phyloP scores from a whole-genome alignment of 2,113 vertebrate genomes.

The Cyphomyrus plagiostoma region DNA sequence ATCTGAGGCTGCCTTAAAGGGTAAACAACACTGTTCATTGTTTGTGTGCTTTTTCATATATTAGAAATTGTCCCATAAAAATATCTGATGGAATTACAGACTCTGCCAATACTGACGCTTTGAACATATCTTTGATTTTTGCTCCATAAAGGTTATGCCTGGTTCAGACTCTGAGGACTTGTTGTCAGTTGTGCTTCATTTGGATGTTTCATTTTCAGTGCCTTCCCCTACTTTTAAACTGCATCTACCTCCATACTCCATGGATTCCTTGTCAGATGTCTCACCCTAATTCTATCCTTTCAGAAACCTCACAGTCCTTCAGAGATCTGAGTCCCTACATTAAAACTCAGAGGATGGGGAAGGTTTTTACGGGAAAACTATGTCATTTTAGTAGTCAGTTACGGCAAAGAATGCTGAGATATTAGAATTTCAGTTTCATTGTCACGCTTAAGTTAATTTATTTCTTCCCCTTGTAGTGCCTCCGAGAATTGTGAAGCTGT shows the following conservation, averaged over 20 bases:
- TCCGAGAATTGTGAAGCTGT: slow-evolving; percentile 65
- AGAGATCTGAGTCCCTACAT: background rate
- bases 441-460: background rate
- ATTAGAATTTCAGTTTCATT: background rate
- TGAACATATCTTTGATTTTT: background rate
- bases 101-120: background rate
- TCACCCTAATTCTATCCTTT: background rate
- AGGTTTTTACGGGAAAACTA: background rate
- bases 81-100: background rate
- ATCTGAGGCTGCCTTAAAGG: slow-evolving; percentile 6
- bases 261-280: background rate
- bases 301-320: background rate
- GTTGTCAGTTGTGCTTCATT: background rate
- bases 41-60: background rate
- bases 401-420: background rate
- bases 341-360: background rate
- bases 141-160: background rate
- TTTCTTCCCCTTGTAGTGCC: slow-evolving; percentile 51
- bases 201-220: background rate
- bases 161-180: background rate
- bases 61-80: background rate
- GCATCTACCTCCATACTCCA: background rate
- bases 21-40: slow-evolving; percentile 4
- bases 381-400: background rate
- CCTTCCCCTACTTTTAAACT: background rate